Conservation (phyloP, 53 echinoderm and acorn worm genomes). For the Crossaster papposus region DNA sequence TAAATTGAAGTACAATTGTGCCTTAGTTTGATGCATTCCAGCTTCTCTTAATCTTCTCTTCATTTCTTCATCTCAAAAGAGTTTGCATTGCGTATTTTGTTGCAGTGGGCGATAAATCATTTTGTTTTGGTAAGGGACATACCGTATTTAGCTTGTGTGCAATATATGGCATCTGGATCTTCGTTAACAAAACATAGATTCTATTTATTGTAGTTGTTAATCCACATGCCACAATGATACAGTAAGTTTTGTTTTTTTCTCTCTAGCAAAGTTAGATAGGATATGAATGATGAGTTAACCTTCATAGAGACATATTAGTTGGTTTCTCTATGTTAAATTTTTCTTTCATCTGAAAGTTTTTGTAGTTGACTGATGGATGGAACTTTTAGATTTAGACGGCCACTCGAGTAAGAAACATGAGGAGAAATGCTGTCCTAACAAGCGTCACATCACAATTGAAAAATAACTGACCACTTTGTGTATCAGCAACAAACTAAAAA, state of each 20-base stretch:
- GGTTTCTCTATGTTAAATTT: background rate
- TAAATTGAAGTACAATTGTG: background rate
- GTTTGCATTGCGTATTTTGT: slow-evolving; percentile 39
- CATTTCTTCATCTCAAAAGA: slow-evolving; percentile 3
- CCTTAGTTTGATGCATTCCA: background rate
- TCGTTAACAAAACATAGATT: slow-evolving; percentile 56
- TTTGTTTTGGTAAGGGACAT: slow-evolving; percentile 50
- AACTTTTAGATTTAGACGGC: background rate
- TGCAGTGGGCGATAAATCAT: slow-evolving; percentile 47
- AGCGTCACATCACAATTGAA: no score
- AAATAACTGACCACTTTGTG: background rate
- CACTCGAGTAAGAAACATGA: background rate
- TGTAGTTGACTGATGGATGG: background rate
- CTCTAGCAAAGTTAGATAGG: slow-evolving; percentile 26
- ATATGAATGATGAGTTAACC: slow-evolving; percentile 39
- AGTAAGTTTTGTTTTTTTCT: slow-evolving; percentile 48
- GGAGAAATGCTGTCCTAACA: background rate
- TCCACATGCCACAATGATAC: slow-evolving; percentile 54
- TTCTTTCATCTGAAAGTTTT: background rate
- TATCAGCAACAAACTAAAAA: background rate
- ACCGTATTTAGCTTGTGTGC: slow-evolving; percentile 65
- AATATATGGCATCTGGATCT: slow-evolving; percentile 64
- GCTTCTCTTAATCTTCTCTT: background rate
- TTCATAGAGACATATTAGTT: background rate
- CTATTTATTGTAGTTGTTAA: slow-evolving; percentile 64